phyloP scores from a whole-genome alignment of 1,140 invertebrate genomes.

The Atta colombica region DNA sequence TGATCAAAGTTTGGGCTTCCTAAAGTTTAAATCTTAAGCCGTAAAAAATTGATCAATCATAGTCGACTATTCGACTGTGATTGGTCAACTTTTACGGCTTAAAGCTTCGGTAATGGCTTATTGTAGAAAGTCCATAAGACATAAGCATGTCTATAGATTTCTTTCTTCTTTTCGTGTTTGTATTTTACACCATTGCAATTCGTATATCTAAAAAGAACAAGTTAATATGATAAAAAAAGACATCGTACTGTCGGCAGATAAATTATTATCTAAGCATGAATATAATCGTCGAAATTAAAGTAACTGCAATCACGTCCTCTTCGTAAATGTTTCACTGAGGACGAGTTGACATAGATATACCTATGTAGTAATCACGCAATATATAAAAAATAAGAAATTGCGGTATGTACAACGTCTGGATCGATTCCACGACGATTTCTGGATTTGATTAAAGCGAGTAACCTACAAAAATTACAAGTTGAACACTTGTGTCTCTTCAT shows the following conservation, averaged over 20 bases:
- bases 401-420: conserved; percentile 1
- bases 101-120: too few relatives aligned
- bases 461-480: not conserved
- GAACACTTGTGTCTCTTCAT: not conserved
- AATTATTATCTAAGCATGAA: not conserved
- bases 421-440: conserved; percentile 51
- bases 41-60: too few relatives aligned
- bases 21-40: too few relatives aligned
- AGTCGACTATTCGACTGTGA: too few relatives aligned
- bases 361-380: conserved; percentile 22
- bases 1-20: too few relatives aligned
- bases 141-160: not conserved
- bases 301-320: conserved; percentile 5
- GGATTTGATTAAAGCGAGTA: not conserved
- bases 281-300: not conserved
- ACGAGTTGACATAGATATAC: conserved; percentile 52
- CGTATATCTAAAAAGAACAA: not conserved
- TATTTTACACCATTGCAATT: not conserved
- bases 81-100: too few relatives aligned
- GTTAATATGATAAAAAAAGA: not conserved
- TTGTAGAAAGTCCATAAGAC: too few relatives aligned
- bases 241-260: not conserved
- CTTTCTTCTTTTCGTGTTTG: not conserved
- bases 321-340: conserved; percentile 53
- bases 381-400: conserved; percentile 28